Conservation (phyloP, 2,888 invertebrate genomes). For the Oegoconia quadripuncta region DNA sequence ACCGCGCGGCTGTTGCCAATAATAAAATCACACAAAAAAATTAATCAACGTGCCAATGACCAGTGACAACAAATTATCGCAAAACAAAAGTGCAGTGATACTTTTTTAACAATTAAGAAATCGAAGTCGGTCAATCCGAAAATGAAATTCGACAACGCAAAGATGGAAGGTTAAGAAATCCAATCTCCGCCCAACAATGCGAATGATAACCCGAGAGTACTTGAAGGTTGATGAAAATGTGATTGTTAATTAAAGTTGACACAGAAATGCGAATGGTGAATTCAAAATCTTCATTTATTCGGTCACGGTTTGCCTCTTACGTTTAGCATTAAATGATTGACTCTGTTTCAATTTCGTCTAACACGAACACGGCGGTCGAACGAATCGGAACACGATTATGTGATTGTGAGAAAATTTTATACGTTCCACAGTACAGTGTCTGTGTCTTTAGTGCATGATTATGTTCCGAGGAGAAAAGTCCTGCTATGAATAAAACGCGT, state of each 20-base stretch:
- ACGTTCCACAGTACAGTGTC: slow-evolving; percentile 56
- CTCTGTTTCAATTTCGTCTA: slow-evolving; percentile 77
- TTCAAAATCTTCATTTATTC: slow-evolving; percentile 75
- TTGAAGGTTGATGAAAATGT: slow-evolving; percentile 69
- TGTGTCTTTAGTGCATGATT: slow-evolving; percentile 62
- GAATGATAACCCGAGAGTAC: slow-evolving; percentile 60
- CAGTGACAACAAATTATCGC: slow-evolving; percentile 32
- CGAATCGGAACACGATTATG: slow-evolving; percentile 74
- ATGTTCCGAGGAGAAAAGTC: slow-evolving; percentile 56
- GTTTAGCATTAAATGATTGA: slow-evolving; percentile 76
- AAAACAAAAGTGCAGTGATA: slow-evolving; percentile 37
- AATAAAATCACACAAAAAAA: slow-evolving; percentile 16
- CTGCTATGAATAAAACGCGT: slow-evolving; percentile 73
- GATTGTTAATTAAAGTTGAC: slow-evolving; percentile 78
- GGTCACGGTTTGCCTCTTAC: slow-evolving; percentile 72
- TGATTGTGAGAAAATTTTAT: slow-evolving; percentile 75
- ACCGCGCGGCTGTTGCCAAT: slow-evolving; percentile 7
- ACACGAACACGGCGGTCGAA: slow-evolving; percentile 73
- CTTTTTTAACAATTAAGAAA: slow-evolving; percentile 43
- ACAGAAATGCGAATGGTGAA: slow-evolving; percentile 72
- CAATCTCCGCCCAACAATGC: slow-evolving; percentile 58
- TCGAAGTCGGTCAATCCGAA: slow-evolving; percentile 47
- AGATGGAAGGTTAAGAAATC: slow-evolving; percentile 62
- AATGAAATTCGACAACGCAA: slow-evolving; percentile 48
- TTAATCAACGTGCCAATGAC: slow-evolving; percentile 16